Evolutionary conservation across 2,113 vertebrate genomes (phyloP).

Genomic region (Tapirus terrestris): DNA sequence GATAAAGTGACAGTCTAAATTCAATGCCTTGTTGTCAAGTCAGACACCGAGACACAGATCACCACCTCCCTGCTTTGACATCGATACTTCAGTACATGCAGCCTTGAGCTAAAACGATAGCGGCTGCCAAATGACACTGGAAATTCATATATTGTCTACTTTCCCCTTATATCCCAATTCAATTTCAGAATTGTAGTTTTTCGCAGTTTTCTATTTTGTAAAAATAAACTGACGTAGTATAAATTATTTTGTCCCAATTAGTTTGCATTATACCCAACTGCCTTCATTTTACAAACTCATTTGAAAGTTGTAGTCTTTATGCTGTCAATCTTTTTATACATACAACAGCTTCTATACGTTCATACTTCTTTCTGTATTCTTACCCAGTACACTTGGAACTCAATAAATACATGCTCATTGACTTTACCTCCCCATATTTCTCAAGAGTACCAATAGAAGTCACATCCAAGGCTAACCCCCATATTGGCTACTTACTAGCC

Average conservation of each 20-base stretch:
- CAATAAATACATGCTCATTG: neutral
- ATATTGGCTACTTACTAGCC: neutral
- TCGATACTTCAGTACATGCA: conserved; percentile 42
- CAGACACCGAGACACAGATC: conserved; percentile 60
- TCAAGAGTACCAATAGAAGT: neutral
- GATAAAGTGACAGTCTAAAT: conserved; percentile 63
- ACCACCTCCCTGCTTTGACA: conserved; percentile 64
- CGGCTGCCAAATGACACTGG: conserved; percentile 31
- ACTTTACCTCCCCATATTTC: neutral
- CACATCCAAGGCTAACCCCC: neutral
- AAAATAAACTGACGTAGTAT: neutral
- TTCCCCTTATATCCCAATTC: neutral
- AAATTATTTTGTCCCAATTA: neutral
- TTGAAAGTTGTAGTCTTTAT: conserved; percentile 18
- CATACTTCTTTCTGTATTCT: neutral
- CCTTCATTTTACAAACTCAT: neutral
- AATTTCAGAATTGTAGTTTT: conserved; percentile 26
- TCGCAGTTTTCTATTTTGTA: neutral
- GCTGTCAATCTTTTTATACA: neutral
- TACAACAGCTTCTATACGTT: neutral
- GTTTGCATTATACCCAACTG: neutral
- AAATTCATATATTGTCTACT: conserved; percentile 35
- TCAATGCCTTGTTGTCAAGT: conserved; percentile 61
- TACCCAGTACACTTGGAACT: neutral
- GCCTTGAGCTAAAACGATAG: conserved; percentile 65